These are phyloP conservation scores for Catostylus mosaicus DNA, from an alignment of 30 jellyfish, hydroid and myxozoan species.

Conservation along the genomic window DNA sequence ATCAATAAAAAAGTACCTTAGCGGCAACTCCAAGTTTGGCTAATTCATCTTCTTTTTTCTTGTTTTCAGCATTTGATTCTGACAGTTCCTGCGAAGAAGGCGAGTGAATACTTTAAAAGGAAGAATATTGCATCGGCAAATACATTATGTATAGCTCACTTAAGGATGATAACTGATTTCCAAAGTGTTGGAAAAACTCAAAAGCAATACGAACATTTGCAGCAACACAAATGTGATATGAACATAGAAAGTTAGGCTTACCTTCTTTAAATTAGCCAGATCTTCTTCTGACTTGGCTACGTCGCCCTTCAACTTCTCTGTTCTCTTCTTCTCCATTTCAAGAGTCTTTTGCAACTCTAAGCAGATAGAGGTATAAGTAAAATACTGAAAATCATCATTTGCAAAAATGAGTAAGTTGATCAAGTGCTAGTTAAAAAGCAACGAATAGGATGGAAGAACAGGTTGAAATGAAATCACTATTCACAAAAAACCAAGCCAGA, in stretches of 20 bases:
- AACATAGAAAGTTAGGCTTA: neutral
- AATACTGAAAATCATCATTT: neutral
- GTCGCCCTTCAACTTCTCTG: slow-evolving; percentile 80
- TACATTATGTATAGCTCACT: too few relatives aligned
- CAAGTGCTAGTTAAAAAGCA: neutral
- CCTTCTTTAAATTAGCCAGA: slow-evolving; percentile 71
- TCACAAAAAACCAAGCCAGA: too few relatives aligned
- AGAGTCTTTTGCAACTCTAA: slow-evolving; percentile 84
- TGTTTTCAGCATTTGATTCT: slow-evolving; percentile 55
- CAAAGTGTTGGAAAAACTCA: too few relatives aligned
- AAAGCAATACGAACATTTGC: too few relatives aligned
- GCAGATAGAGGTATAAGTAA: neutral
- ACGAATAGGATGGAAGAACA: too few relatives aligned
- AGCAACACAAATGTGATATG: too few relatives aligned
- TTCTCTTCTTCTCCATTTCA: slow-evolving; percentile 84
- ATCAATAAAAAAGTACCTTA: slow-evolving; percentile 54
- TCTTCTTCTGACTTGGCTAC: slow-evolving; percentile 81
- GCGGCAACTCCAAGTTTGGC: slow-evolving; percentile 93
- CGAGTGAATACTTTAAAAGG: too few relatives aligned
- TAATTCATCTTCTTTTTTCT: slow-evolving; percentile 82
- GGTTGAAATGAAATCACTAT: too few relatives aligned
- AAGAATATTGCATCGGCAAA: too few relatives aligned
- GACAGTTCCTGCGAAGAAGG: slow-evolving; percentile 86
- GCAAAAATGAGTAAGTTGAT: neutral
- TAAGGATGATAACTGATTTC: too few relatives aligned